Evolutionary conservation across 2,888 invertebrate species (phyloP).

Genomic region (Ceramica pisi): DNA sequence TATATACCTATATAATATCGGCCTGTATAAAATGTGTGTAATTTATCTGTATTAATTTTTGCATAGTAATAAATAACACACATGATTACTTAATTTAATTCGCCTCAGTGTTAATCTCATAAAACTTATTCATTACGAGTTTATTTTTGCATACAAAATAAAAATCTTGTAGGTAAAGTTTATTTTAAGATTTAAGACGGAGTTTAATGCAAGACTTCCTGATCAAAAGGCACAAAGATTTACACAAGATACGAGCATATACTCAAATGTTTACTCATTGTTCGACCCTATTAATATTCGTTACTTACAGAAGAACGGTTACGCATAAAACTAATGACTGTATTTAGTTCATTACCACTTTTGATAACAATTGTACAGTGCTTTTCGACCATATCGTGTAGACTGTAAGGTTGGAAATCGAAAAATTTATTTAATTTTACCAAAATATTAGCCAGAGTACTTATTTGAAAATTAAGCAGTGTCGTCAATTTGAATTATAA

Average conservation of each 20-base stretch:
- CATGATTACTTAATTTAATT: not conserved
- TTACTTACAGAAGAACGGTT: constrained; percentile 37
- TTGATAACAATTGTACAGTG: constrained; percentile 38
- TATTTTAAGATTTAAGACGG: not conserved
- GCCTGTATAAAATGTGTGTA: too few species aligned
- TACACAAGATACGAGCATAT: constrained; percentile 4
- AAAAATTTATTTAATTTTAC: not conserved
- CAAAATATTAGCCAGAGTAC: constrained; percentile 6
- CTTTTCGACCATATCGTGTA: constrained; percentile 4
- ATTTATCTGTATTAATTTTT: too few species aligned
- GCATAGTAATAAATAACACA: too few species aligned
- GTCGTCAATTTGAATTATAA: constrained; percentile 1
- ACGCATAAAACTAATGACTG: constrained; percentile 43
- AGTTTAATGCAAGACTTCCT: not conserved
- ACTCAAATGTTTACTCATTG: constrained; percentile 46
- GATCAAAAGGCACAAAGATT: constrained; percentile 12
- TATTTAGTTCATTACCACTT: constrained; percentile 61
- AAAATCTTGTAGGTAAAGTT: not conserved
- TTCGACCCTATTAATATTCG: constrained; percentile 37
- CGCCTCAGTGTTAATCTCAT: not conserved
- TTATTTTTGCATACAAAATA: not conserved
- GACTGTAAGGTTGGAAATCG: constrained; percentile 15
- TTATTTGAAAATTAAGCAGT: constrained; percentile 10
- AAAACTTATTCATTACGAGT: not conserved
- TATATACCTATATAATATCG: too few species aligned